These are phyloP conservation scores for Tragelaphus imberbis DNA, from an alignment of 2,113 vertebrate species.

Conservation along the genomic window DNA sequence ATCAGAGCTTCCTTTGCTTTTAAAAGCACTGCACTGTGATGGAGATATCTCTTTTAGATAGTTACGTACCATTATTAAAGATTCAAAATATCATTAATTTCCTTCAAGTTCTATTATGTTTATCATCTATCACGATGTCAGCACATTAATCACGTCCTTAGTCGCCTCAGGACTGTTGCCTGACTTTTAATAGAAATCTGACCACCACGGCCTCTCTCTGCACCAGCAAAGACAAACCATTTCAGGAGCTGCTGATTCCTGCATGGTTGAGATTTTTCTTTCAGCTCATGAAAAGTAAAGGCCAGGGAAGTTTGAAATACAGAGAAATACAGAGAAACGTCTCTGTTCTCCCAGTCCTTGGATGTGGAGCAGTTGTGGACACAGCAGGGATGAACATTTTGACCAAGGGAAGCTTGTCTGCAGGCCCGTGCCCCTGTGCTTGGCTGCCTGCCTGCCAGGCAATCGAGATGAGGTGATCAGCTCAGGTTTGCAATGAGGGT, in stretches of 20 bases:
- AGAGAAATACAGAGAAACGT: not conserved
- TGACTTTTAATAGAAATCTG: not conserved
- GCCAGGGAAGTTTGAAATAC: not conserved
- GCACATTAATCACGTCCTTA: slow-evolving; percentile 35
- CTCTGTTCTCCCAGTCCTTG: not conserved
- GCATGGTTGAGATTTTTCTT: not conserved
- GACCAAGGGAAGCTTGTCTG: fast-evolving
- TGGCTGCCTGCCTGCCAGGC: not conserved
- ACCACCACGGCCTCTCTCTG: not conserved
- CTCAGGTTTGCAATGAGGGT: not conserved
- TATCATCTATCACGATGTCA: slow-evolving; percentile 54
- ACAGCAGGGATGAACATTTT: fast-evolving
- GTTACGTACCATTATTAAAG: slow-evolving; percentile 42
- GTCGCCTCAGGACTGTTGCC: slow-evolving; percentile 21
- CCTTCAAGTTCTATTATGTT: slow-evolving; percentile 60
- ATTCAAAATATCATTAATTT: slow-evolving; percentile 65
- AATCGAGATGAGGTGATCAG: fast-evolving
- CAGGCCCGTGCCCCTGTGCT: fast-evolving
- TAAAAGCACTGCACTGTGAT: not conserved
- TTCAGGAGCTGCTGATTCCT: not conserved
- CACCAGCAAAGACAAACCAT: not conserved
- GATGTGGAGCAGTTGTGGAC: not conserved
- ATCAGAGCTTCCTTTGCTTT: not conserved
- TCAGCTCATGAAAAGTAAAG: not conserved
- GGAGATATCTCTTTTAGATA: slow-evolving; percentile 53